Evolutionary conservation across 2,113 vertebrate species (phyloP), one percentile per base, ranked within the genome.

Genomic region (Desmodus rotundus): DNA sequence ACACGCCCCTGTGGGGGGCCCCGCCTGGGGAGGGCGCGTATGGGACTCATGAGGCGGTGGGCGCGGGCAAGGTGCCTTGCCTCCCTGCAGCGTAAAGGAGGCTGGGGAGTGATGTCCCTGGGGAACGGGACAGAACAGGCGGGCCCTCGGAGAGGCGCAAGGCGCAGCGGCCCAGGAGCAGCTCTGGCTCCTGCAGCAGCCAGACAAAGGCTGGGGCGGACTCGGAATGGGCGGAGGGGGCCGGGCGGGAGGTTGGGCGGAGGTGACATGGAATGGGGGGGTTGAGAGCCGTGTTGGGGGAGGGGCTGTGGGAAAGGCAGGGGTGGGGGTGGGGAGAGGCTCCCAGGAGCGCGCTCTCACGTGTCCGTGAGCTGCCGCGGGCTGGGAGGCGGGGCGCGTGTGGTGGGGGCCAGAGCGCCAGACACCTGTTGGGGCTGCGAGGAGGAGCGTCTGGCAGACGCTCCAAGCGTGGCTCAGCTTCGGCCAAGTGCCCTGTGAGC

Each of bases 361-460:
- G 95, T 96, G 96, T 94, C 93, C 28, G 93, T 24, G 93, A 78
- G 50, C 91, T 31, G 93, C 95, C 45, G 96, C 83, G 10, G 85
- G 83, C 89, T 14, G 91, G 50, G 87, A 92, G 92, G 74, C 58
- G 88, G 96, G 94, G 95, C 92, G 19, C 70, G 56, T 24, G 54
- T 56, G 52, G 97, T 87, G 94, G 93, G 82, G 80, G 82, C 80
- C 72, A 13, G 94, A 91, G 95, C 70, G 92, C 95, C 96, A 96
- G 96, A 97, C 97, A 97, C 97, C 96, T 97, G 97, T 97, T 97
- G 97, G 97, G 96, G 94, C 95, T 95, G 95, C 26, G 68, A 94
- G 91, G 61, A 61, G 94, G 61, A 61, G 95, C 95, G 52, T 76
- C 93, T 95, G 70, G 70, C 87, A 65, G 97, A 91, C 87, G 15